Evolutionary conservation across 1,140 invertebrate species (phyloP).

Genomic region (Campoletis sonorensis): DNA sequence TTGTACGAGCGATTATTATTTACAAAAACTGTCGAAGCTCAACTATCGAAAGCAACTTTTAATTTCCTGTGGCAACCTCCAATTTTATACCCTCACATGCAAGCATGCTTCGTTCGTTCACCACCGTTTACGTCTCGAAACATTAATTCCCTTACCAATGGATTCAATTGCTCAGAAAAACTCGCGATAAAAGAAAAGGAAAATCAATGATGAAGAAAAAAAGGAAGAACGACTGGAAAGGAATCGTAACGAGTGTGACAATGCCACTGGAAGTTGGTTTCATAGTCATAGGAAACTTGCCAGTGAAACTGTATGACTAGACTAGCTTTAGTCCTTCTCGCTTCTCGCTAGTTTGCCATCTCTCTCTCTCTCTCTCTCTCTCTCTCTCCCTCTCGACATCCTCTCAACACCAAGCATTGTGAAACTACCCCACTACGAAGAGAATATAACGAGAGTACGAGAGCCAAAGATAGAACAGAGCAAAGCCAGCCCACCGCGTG

Average conservation of each 20-base stretch:
- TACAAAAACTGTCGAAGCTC: too few relatives aligned
- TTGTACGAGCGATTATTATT: too few relatives aligned
- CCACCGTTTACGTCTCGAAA: too few relatives aligned
- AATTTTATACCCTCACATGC: too few relatives aligned
- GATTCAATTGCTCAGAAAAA: too few relatives aligned
- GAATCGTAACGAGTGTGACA: neutral
- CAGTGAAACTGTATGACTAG: neutral
- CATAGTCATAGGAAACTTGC: neutral
- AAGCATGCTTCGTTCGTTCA: too few relatives aligned
- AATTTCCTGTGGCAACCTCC: too few relatives aligned
- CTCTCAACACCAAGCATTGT: constrained; percentile 31
- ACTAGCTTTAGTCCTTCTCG: neutral
- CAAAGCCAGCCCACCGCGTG: constrained; percentile 62
- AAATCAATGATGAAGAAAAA: constrained; percentile 14
- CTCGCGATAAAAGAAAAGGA: neutral
- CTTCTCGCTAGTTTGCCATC: constrained; percentile 18
- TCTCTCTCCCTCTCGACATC: too few relatives aligned
- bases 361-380: neutral
- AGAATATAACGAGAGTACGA: constrained; percentile 36
- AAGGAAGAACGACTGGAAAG: neutral
- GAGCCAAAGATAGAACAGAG: constrained; percentile 42
- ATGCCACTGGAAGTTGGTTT: neutral
- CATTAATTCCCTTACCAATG: too few relatives aligned
- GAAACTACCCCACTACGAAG: constrained; percentile 26
- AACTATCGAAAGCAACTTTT: too few relatives aligned